phyloP scores from a whole-genome alignment of 2,113 vertebrate species.

The Mugil cephalus region DNA sequence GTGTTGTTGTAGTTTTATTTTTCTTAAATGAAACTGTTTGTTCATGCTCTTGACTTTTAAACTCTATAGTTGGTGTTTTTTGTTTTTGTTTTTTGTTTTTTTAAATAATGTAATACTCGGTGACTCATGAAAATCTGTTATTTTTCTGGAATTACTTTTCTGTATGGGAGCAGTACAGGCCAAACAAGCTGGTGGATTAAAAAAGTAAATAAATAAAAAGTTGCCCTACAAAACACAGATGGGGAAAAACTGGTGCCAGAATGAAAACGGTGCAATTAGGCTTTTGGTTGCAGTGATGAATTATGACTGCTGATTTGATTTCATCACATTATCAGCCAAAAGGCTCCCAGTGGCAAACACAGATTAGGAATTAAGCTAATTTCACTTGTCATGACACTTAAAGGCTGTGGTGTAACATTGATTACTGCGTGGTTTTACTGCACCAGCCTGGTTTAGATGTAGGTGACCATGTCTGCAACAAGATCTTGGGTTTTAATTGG shows the following conservation, averaged over 20 bases:
- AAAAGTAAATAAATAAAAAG: neutral
- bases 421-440: slow-evolving; percentile 16
- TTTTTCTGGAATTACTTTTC: too few relatives aligned
- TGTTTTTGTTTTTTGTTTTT: too few relatives aligned
- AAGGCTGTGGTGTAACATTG: slow-evolving; percentile 13
- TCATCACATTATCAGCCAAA: slow-evolving; percentile 18
- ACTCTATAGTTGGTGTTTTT: too few relatives aligned
- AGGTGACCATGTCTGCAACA: slow-evolving; percentile 22
- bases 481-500: slow-evolving; percentile 34
- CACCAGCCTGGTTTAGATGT: slow-evolving; percentile 1
- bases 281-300: slow-evolving; percentile 13
- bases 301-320: slow-evolving; percentile 14
- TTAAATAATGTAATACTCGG: too few relatives aligned
- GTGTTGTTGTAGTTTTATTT: too few relatives aligned
- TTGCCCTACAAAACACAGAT: slow-evolving; percentile 22
- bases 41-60: too few relatives aligned
- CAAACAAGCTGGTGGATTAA: neutral
- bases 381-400: slow-evolving; percentile 4
- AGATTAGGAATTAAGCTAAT: slow-evolving; percentile 1
- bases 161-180: neutral
- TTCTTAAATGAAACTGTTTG: too few relatives aligned
- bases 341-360: neutral
- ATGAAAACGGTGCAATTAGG: slow-evolving; percentile 15
- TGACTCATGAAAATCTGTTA: too few relatives aligned
- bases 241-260: slow-evolving; percentile 1